Percentiles rank a stretch among this genome's conserved stretches.
phyloP scores from a whole-genome alignment of 2,113 vertebrate genomes.

The Stictonetta naevosa region DNA sequence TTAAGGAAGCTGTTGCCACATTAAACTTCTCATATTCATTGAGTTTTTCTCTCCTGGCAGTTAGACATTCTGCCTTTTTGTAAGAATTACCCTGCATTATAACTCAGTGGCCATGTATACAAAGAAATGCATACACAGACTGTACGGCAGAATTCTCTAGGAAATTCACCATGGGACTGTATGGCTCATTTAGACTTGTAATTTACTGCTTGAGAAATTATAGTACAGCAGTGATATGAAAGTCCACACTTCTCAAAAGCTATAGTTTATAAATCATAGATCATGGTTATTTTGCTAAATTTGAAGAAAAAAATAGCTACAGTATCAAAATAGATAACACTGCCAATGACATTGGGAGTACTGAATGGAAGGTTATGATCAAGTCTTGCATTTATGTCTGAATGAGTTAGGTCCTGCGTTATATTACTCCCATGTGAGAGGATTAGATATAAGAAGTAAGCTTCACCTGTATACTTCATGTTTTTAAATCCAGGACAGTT shows the following conservation, averaged over 20 bases:
- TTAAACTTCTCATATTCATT: not conserved
- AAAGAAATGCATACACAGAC: not conserved
- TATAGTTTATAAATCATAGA: not conserved
- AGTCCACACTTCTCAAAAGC: not conserved
- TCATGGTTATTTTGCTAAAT: not conserved
- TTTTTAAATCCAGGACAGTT: not conserved
- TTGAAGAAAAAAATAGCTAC: not conserved
- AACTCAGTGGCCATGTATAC: constrained; percentile 10
- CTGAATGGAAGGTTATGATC: not conserved
- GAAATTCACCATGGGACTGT: not conserved
- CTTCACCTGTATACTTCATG: not conserved
- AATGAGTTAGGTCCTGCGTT: not conserved
- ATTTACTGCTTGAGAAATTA: not conserved
- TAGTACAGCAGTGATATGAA: not conserved
- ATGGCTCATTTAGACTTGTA: not conserved
- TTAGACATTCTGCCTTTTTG: constrained; percentile 2
- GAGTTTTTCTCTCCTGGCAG: not conserved
- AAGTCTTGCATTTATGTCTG: not conserved
- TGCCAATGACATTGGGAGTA: not conserved
- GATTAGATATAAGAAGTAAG: not conserved
- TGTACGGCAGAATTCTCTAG: not conserved
- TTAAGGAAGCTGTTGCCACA: not conserved
- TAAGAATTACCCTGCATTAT: constrained; percentile 35
- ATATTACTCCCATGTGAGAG: not conserved
- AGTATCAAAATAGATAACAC: not conserved